phyloP scores from a whole-genome alignment of 2,113 vertebrate genomes.

The Nothoprocta perdicaria region DNA sequence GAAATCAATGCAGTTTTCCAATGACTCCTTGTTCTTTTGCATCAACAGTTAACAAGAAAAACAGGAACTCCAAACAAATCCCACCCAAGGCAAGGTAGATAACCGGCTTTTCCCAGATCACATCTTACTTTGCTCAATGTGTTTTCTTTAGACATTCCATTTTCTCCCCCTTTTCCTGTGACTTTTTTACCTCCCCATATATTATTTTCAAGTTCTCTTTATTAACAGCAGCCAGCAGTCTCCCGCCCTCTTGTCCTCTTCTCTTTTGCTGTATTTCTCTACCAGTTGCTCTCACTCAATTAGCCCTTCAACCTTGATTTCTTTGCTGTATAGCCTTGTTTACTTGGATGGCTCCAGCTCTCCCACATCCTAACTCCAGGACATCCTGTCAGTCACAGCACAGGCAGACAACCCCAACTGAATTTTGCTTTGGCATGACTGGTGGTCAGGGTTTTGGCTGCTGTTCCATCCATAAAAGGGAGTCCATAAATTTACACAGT shows the following conservation, averaged over 20 bases:
- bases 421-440: not conserved
- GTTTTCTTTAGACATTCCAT: not conserved
- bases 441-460: conserved; percentile 6
- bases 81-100: fast-evolving
- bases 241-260: not conserved
- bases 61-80: not conserved
- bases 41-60: not conserved
- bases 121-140: not conserved
- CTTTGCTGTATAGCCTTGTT: not conserved
- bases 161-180: not conserved
- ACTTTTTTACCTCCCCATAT: not conserved
- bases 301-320: not conserved
- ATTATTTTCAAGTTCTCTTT: not conserved
- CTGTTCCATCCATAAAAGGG: not conserved
- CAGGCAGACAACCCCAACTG: not conserved
- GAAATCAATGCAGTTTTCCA: not conserved
- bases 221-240: not conserved
- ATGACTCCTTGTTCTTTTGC: not conserved
- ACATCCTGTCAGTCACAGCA: not conserved
- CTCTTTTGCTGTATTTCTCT: not conserved
- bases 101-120: not conserved
- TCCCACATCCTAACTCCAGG: not conserved
- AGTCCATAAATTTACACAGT: not conserved
- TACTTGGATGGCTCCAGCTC: not conserved
- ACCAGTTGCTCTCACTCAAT: not conserved